Evolutionary conservation across 2,888 invertebrate genomes (phyloP), one percentile per base, ranked within the genome.

Genomic region (Ormyrus labotus): DNA sequence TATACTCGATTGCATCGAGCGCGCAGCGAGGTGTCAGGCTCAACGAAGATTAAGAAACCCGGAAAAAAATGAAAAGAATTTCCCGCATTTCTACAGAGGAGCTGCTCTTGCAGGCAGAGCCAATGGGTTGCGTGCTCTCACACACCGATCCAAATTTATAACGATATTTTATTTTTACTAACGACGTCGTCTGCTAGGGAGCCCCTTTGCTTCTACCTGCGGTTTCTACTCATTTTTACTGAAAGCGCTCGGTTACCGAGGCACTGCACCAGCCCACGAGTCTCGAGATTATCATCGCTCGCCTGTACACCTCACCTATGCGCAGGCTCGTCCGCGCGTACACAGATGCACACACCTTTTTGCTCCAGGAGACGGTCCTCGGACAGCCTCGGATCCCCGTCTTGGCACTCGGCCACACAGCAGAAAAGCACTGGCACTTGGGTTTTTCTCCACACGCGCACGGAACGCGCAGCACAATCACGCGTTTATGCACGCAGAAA

Each of bases 121-220:
- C 34, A 34, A 34, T 34, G 60, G 51, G 34, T 51, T 55, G 45
- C 50, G 53, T 45, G 19, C 50, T 48, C 9, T 9, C 6, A 19
- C 19, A 50, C n/a, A 82, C 69, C 82, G 83, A 83, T 87, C 87
- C 88, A 87, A 87, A 89, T 88, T 85, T 82, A 86, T 84, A 87
- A 87, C 86, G 86, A 84, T 87, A 87, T 84, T 87, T 89, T 87
- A 87, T 89, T 88, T 88, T 88, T 88, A 89, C 89, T 87, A 86
- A 86, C 86, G 86, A 84, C 86, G 86, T 88, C 87, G 89, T 87
- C 86, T 86, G 86, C 86, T 88, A 86, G 81, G 34, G 34, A 34
- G 34, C 34, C 34, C 34, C 34, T 34, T 34, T 4, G 34, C 34
- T 34, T 34, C 34, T 34, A 34, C 34, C 34, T 34, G 70, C 75